Base-by-base conservation (phyloP, 2,888 invertebrate species). In the Muscina levida region DNA sequence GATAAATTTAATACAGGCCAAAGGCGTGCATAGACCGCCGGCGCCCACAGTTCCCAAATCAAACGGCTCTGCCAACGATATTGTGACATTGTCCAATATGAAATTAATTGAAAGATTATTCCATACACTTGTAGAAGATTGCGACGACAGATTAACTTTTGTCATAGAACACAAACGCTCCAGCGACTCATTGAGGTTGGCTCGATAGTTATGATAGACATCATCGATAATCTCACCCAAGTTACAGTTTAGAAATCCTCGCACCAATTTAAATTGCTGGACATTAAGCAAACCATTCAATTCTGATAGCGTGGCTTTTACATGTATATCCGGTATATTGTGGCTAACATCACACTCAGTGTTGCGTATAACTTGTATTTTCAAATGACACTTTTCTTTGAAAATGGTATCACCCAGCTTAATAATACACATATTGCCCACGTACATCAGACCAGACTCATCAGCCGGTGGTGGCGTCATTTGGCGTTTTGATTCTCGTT, bases 1-100 rank as follows among this genome's bases (percentile, higher is more conserved):
- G 83, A 98, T 96, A 89, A 98, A 98, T 91, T 98, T 97, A 79
- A 98, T 93, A 85, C 95, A 95, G 1, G 97, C 97, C 59, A 98
- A 91, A 96, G 91, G 85, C 93, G 75, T 75, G 26, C 79, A 84
- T 2, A 85, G 79, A 48, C 3, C 51, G 5, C 51, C 31, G 39
- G 2, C 51, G 6, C 48, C 26, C 19, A 6, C 39, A 39, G 74
- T 68, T 13, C 1, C 39, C 1, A 17, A n/a, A 10, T 72, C 53
- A n/a, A 56, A 10, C 10, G 86, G 84, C 4, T 87, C 82, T 11
- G 86, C 86, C 39, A 90, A 79, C 8, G 87, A 93, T 73, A 98
- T 92, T 0, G 94, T 94, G 15, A 98, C 98, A 91, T 98, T 96
- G 78, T 95, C 94, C 51, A 98, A 92, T 85, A 97, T 95, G 76